Conservation (phyloP, 2,797 vertebrate species). For the Enteromius radiatus region DNA sequence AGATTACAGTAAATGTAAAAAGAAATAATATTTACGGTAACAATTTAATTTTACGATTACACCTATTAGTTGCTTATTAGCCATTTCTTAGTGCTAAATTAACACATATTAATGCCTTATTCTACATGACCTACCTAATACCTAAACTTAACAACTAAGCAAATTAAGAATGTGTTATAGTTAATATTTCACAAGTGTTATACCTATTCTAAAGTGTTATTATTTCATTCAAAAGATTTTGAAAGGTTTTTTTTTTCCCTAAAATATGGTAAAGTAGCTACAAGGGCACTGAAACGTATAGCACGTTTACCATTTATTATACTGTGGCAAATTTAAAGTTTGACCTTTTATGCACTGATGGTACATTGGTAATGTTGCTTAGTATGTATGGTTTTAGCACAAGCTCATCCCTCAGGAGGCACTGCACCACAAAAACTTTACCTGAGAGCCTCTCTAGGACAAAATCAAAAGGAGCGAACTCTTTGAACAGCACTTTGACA, state of each 20-base stretch:
- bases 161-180: too few relatives aligned
- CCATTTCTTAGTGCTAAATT: too few relatives aligned
- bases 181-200: too few relatives aligned
- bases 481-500: constrained; percentile 28
- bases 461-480: constrained; percentile 48
- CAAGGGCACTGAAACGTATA: neutral
- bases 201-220: too few relatives aligned
- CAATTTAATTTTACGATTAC: too few relatives aligned
- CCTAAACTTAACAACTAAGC: too few relatives aligned
- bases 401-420: neutral
- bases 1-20: neutral
- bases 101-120: too few relatives aligned
- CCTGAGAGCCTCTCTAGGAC: constrained; percentile 23
- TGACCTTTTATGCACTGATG: neutral
- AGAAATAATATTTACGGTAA: neutral
- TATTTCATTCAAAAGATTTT: too few relatives aligned
- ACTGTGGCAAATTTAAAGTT: neutral
- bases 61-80: too few relatives aligned
- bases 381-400: neutral
- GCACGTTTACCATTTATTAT: neutral
- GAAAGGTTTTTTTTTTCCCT: too few relatives aligned
- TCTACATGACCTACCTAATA: too few relatives aligned
- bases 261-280: neutral
- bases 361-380: neutral
- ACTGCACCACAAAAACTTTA: neutral